Evolutionary conservation across 2,797 vertebrate species (phyloP), one percentile per base, ranked within the genome.

Genomic region (Periparus ater): DNA sequence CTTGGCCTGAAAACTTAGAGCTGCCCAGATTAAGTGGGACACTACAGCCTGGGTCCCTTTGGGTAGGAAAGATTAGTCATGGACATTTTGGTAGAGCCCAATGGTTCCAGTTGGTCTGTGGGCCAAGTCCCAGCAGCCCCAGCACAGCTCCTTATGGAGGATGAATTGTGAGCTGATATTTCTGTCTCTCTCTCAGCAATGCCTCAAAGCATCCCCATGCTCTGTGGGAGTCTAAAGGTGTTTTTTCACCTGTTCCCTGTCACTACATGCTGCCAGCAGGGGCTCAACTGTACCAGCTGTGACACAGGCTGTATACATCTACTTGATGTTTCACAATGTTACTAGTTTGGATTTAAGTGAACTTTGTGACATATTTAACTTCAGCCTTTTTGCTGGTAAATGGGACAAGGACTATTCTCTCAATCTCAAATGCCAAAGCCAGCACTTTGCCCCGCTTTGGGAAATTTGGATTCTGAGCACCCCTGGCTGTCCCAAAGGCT

Each of bases 311-410:
- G 27, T 74, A 91, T 87, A 38, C 6, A 77, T 34, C 80, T 77
- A 34, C 79, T 66, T 54, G 45, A 86, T 29, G 48, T 76, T 91
- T 88, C 78, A 42, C 4, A 23, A 74, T 44, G 74, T 25, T 88
- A 67, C 47, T 17, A 86, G 76, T 61, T 73, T 23, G 44, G 66
- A 90, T 60, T 89, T 63, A 90, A 92, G 77, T 91, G 71, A 94
- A 96, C 89, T 93, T 86, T 4, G 38, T 85, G 80, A 74, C 77
- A 70, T 54, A 58, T 29, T 95, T 95, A 88, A 84, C 87, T 95
- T 89, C 0, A 1, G 54, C 21, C 42, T 80, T 88, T 91, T 62
- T 81, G 50, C 66, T 72, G 75, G 50, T 72, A 96, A 89, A 34
- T 62, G 47, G 45, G 65, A 93, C 68, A 92, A 51, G 4, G 36